These are phyloP conservation scores for Phlogophora meticulosa DNA, from an alignment of 2,888 invertebrate species.

Conservation along the genomic window DNA sequence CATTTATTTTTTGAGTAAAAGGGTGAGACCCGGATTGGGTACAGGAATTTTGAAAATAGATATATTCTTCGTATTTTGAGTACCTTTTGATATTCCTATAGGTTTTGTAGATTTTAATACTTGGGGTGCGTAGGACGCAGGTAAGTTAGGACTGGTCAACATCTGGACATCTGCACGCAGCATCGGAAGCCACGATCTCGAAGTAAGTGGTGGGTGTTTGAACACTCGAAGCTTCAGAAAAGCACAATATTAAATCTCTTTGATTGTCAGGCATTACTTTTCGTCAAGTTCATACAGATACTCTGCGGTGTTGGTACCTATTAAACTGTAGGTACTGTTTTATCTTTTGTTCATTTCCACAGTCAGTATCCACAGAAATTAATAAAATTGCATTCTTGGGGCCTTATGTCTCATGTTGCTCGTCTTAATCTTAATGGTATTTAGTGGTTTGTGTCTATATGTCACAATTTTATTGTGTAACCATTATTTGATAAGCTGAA, in stretches of 20 bases:
- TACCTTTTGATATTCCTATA: constrained; percentile 17
- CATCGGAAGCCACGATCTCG: constrained; percentile 16
- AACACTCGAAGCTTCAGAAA: constrained; percentile 5
- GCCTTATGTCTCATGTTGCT: constrained; percentile 69
- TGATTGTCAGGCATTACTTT: constrained; percentile 9
- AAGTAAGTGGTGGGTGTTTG: constrained; percentile 16
- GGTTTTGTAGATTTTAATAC: constrained; percentile 30
- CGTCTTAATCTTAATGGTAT: constrained; percentile 46
- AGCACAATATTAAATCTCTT: neutral
- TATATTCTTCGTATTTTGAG: constrained; percentile 24
- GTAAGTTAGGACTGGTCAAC: constrained; percentile 16
- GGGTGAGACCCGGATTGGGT: constrained; percentile 20
- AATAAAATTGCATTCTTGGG: constrained; percentile 65
- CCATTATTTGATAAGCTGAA: constrained; percentile 21
- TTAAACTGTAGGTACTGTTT: no score
- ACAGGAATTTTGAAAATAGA: constrained; percentile 4
- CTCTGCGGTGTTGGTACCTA: neutral
- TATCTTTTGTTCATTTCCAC: constrained; percentile 23
- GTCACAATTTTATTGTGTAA: constrained; percentile 34
- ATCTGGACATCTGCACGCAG: constrained; percentile 14
- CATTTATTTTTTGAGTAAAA: neutral
- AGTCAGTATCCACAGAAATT: constrained; percentile 43
- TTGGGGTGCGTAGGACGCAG: constrained; percentile 9
- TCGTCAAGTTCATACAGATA: neutral
- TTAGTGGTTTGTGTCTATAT: constrained; percentile 19